Percentiles rank a stretch among this genome's conserved stretches.
These are phyloP conservation scores for Rhopalosiphum maidis DNA, from an alignment of 1,140 invertebrate genomes.

Conservation along the genomic window DNA sequence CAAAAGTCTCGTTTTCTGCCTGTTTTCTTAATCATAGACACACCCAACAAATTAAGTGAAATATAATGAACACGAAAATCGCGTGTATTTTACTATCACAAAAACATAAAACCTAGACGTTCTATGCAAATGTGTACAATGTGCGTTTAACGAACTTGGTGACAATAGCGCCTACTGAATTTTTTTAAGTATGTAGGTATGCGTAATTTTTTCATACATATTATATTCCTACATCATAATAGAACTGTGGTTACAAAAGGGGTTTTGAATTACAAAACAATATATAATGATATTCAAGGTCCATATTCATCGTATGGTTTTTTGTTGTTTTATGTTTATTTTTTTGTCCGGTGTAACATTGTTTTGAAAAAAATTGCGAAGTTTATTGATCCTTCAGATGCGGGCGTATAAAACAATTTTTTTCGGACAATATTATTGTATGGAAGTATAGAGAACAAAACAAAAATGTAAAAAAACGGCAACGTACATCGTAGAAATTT, in stretches of 20 bases:
- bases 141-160: slow-evolving; percentile 17
- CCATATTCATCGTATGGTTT: not conserved
- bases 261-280: slow-evolving; percentile 32
- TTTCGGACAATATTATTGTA: not conserved
- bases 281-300: slow-evolving; percentile 38
- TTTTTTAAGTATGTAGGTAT: not conserved
- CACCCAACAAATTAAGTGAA: not conserved
- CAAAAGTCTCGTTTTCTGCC: not conserved
- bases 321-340: not conserved
- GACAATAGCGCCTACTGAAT: slow-evolving; percentile 35
- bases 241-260: not conserved
- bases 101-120: not conserved
- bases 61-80: not conserved
- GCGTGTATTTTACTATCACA: not conserved
- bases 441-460: not conserved
- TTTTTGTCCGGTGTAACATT: slow-evolving; percentile 15
- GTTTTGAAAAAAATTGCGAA: slow-evolving; percentile 13
- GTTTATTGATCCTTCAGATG: slow-evolving; percentile 23
- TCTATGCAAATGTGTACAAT: slow-evolving; percentile 32
- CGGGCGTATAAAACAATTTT: slow-evolving; percentile 1
- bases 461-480: not conserved
- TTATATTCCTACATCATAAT: not conserved
- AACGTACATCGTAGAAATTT: slow-evolving; percentile 15
- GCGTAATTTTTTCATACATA: not conserved
- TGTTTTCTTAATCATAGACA: not conserved